A percentile compares a stretch with the other conserved stretches of the same genome.
Conservation (phyloP, 92 coral and sea anemone species). For the Parazoanthus swiftii region DNA sequence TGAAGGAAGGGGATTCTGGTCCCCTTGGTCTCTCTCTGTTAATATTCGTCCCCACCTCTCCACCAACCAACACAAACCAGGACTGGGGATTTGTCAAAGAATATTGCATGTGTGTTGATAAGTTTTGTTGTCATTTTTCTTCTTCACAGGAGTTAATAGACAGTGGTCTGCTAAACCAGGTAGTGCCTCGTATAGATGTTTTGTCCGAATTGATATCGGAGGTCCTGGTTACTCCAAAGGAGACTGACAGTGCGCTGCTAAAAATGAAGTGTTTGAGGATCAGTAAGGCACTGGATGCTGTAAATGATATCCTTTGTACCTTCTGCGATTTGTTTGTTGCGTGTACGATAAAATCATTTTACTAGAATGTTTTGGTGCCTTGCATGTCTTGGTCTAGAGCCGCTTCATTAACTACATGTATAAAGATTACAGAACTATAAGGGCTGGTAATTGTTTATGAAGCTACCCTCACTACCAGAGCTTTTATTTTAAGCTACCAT, state of each 20-base stretch:
- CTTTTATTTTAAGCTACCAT: too few relatives aligned
- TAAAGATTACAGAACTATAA: too few relatives aligned
- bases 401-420: too few relatives aligned
- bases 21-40: too few relatives aligned
- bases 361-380: background rate
- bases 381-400: background rate
- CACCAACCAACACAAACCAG: background rate
- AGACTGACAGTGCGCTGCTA: slow-evolving; percentile 69
- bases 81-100: too few relatives aligned
- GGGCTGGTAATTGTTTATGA: too few relatives aligned
- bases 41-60: too few relatives aligned
- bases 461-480: too few relatives aligned
- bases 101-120: background rate
- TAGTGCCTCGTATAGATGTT: slow-evolving; percentile 59
- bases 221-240: slow-evolving; percentile 76
- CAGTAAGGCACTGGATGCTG: slow-evolving; percentile 80
- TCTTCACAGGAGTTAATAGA: slow-evolving; percentile 74
- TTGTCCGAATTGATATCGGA: slow-evolving; percentile 65
- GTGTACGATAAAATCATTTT: background rate
- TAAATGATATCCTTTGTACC: slow-evolving; percentile 80
- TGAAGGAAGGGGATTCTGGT: too few relatives aligned
- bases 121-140: background rate
- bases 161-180: slow-evolving; percentile 62
- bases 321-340: background rate
- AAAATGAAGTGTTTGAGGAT: slow-evolving; percentile 74